Percentiles rank a stretch among this genome's conserved stretches.
Conservation (phyloP, 1,140 invertebrate species). For the Drosophila funebris region DNA sequence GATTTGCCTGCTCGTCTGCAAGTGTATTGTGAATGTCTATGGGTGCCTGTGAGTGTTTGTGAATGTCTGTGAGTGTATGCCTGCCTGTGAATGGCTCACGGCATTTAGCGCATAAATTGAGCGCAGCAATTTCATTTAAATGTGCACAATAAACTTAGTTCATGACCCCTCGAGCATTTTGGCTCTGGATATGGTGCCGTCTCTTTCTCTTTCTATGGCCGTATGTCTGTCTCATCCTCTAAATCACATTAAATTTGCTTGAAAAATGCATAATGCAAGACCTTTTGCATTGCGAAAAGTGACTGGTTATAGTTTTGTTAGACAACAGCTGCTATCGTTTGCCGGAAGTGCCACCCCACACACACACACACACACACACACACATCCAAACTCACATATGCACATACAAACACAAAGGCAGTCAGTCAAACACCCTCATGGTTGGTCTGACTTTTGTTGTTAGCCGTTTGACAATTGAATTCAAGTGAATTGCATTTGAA, state of each 20-base stretch:
- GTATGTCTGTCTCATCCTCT: constrained; percentile 54
- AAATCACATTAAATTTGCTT: constrained; percentile 76
- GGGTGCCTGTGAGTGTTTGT: neutral
- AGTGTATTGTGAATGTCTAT: constrained; percentile 8
- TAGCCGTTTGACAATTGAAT: constrained; percentile 66
- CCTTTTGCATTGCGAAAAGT: constrained; percentile 16
- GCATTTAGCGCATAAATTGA: constrained; percentile 79
- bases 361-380: constrained; percentile 28
- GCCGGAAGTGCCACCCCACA: constrained; percentile 70
- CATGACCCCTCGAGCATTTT: constrained; percentile 69
- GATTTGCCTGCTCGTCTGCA: neutral
- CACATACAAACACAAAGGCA: constrained; percentile 12
- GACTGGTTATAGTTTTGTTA: neutral
- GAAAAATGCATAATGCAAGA: constrained; percentile 69
- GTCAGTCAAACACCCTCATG: constrained; percentile 12
- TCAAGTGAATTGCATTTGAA: constrained; percentile 75
- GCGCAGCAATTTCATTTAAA: constrained; percentile 82
- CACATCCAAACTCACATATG: constrained; percentile 32
- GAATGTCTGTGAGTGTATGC: neutral
- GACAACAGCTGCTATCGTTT: constrained; percentile 35
- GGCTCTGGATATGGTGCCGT: constrained; percentile 16
- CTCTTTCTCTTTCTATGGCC: neutral
- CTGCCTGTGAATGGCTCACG: constrained; percentile 53
- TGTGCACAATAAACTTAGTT: constrained; percentile 81
- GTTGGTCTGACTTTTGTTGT: constrained; percentile 20